phyloP scores from a whole-genome alignment of 2,797 vertebrate genomes.

The Acanthurus lineatus region DNA sequence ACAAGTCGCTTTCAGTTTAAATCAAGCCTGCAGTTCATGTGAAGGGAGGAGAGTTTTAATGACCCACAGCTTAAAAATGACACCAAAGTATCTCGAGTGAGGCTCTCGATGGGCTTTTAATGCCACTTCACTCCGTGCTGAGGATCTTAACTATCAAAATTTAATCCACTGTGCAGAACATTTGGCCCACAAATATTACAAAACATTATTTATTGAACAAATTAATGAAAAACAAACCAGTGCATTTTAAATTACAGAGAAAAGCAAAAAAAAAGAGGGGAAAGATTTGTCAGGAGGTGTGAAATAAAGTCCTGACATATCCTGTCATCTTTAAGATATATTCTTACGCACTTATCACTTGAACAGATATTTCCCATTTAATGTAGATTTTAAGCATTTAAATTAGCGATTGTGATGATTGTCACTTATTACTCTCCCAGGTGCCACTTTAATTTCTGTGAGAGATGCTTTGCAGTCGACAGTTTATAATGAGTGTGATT shows the following conservation, averaged over 20 bases:
- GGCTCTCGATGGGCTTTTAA: not conserved
- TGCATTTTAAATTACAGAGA: slow-evolving; percentile 2
- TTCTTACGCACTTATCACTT: not conserved
- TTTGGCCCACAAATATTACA: not conserved
- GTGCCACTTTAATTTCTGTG: not conserved
- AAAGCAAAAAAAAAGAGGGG: not conserved
- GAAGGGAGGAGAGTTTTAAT: not conserved
- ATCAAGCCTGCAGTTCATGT: slow-evolving; percentile 3
- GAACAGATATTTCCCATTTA: not conserved
- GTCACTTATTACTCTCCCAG: not conserved
- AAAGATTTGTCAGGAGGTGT: slow-evolving; percentile 4
- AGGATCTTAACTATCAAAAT: not conserved
- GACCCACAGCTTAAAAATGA: not conserved
- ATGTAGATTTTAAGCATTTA: not conserved
- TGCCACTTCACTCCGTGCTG: not conserved
- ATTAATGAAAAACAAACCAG: slow-evolving; percentile 4
- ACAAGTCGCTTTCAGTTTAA: slow-evolving; percentile 13
- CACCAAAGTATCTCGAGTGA: not conserved
- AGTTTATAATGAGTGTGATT: not conserved
- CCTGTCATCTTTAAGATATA: not conserved
- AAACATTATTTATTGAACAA: not conserved
- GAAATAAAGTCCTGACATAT: slow-evolving; percentile 10
- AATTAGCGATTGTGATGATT: not conserved
- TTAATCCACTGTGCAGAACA: not conserved
- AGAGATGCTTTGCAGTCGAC: not conserved